phyloP scores from a whole-genome alignment of 2,113 vertebrate species.

The Cranoglanis bouderius region DNA sequence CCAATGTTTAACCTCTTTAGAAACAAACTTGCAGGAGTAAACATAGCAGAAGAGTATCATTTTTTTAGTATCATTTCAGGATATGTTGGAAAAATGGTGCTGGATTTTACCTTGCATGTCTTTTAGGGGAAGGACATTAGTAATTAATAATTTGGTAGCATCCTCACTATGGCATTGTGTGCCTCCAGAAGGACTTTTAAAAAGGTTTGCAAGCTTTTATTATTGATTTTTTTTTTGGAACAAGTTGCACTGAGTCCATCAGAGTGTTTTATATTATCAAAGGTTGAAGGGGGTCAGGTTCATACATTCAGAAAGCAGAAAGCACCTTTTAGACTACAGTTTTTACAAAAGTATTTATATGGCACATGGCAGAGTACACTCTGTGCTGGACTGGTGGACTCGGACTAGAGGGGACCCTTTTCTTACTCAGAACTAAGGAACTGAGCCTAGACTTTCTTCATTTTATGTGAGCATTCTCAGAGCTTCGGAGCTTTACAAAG shows the following conservation, averaged over 20 bases:
- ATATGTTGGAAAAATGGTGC: neutral
- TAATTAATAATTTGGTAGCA: neutral
- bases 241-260: neutral
- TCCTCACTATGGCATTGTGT: neutral
- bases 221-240: conserved; percentile 2
- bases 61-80: neutral
- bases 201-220: neutral
- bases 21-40: too few relatives aligned
- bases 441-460: too few relatives aligned
- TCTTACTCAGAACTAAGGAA: neutral
- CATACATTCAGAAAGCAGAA: neutral
- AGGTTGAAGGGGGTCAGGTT: neutral
- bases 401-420: neutral
- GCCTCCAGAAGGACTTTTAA: neutral
- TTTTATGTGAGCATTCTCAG: neutral
- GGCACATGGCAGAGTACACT: too few relatives aligned
- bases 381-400: neutral
- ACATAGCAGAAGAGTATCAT: too few relatives aligned
- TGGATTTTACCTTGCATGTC: neutral
- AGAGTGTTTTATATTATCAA: neutral
- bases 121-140: neutral
- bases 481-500: neutral
- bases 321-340: neutral
- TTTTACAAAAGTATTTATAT: neutral
- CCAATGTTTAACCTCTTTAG: too few relatives aligned